Conservation (phyloP, 2,797 vertebrate genomes). For the Pempheris klunzingeri region DNA sequence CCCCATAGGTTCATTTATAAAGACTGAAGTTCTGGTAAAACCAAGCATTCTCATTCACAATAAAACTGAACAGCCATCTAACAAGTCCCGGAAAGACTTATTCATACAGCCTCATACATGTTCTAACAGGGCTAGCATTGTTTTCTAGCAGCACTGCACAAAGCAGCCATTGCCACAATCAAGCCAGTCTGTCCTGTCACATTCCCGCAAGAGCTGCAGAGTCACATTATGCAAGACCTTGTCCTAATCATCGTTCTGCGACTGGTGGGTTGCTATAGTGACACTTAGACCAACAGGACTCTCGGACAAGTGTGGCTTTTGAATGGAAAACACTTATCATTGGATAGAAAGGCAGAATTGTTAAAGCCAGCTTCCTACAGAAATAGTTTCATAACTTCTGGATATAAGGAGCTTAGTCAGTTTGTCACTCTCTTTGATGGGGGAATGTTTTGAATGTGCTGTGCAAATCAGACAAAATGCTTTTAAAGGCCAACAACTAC, state of each 20-base stretch:
- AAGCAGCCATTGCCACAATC: slow-evolving; percentile 38
- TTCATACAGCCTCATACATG: slow-evolving; percentile 14
- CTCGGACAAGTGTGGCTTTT: slow-evolving; percentile 54
- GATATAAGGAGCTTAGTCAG: slow-evolving; percentile 36
- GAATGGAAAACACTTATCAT: slow-evolving; percentile 37
- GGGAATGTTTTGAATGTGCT: slow-evolving; percentile 25
- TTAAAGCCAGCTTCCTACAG: slow-evolving; percentile 46
- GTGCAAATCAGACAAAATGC: neutral
- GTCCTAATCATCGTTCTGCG: slow-evolving; percentile 51
- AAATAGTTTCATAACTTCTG: slow-evolving; percentile 56
- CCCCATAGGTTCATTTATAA: neutral
- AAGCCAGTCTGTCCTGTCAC: slow-evolving; percentile 20
- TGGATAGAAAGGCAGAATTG: slow-evolving; percentile 43
- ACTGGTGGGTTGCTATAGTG: slow-evolving; percentile 62
- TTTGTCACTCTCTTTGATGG: slow-evolving; percentile 36
- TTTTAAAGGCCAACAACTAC: neutral
- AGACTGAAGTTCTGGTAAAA: neutral
- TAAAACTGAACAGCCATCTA: neutral
- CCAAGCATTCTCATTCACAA: neutral
- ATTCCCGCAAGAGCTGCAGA: slow-evolving; percentile 33
- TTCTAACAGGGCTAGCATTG: slow-evolving; percentile 41
- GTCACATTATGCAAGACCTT: slow-evolving; percentile 60
- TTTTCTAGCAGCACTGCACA: slow-evolving; percentile 35
- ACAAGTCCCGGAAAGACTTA: neutral
- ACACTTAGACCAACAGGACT: slow-evolving; percentile 47